Evolutionary conservation across 2,113 vertebrate species (phyloP), one percentile per base, ranked within the genome.

Genomic region (Alaudala cheleensis): DNA sequence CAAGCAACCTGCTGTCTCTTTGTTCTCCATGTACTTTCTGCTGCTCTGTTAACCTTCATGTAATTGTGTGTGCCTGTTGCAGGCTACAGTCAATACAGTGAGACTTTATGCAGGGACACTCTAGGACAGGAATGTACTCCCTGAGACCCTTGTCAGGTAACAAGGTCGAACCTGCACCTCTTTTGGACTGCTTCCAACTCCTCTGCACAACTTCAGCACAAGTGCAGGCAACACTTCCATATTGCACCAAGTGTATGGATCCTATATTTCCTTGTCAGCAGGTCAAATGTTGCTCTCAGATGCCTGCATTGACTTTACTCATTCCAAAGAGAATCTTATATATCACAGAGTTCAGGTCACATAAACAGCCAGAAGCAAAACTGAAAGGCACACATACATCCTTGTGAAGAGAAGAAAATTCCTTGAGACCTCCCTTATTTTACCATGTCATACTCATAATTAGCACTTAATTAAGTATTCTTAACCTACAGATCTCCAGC

Each of bases 251-350:
- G 29, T 15, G 31, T 72, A 89, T 80, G 89, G 78, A 87, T 72
- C 70, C 74, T 90, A 53, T 91, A 53, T 82, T 58, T 94, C 64
- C 74, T 71, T 86, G 84, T 92, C 93, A 89, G 42, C 54, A 82
- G 62, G 54, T 95, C 84, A 94, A 69, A 57, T 82, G 95, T n/a
- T 92, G 76, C 45, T 91, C 92, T 92, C 93, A 95, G 89, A 85
- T 2, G 9, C 54, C 62, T 87, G 57, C 33, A 45, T 5, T 71
- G 58, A 58, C 85, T 82, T 94, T 42, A 71, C 14, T 74, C 42
- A 29, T 62, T 81, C 65, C 56, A 62, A 0, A 40, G 69, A 50
- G 50, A 76, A 87, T 33, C 70, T 65, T 37, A 11, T 1, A 2
- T 29, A 42, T 26, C 45, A 72, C 33, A 47, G 50, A 69, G 39